Evolutionary conservation across 2,888 invertebrate genomes (phyloP).

Genomic region (Lycophotia porphyrea): DNA sequence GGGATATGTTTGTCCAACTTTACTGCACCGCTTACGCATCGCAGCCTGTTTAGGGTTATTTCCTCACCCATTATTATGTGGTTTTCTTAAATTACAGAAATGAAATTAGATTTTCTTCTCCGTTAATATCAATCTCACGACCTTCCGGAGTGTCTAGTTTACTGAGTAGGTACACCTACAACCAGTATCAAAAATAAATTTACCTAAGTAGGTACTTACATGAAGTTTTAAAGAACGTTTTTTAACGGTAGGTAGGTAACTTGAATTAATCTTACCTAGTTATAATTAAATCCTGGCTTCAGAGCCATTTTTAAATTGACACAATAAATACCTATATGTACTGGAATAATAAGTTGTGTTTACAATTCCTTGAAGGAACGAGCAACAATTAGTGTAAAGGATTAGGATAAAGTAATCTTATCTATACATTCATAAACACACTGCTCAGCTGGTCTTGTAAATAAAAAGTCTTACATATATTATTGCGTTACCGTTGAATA

Average conservation of each 20-base stretch:
- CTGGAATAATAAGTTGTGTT: background rate
- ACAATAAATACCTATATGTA: background rate
- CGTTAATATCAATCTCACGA: constrained; percentile 56
- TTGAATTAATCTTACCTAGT: background rate
- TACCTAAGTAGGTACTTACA: no score
- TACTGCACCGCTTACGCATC: background rate
- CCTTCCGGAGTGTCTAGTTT: constrained; percentile 2
- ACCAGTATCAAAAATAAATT: constrained; percentile 4
- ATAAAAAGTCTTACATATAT: constrained; percentile 4
- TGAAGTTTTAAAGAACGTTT: background rate
- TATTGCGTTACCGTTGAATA: constrained; percentile 6
- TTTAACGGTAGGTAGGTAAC: background rate
- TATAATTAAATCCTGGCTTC: no score
- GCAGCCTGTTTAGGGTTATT: constrained; percentile 52
- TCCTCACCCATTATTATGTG: constrained; percentile 73
- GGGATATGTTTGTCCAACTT: background rate
- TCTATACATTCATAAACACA: constrained; percentile 12
- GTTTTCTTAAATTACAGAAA: constrained; percentile 73
- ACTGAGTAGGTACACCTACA: background rate
- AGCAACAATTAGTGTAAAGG: background rate
- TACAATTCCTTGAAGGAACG: background rate
- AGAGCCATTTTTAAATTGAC: background rate
- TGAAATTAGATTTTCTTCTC: constrained; percentile 50
- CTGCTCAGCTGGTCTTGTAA: background rate
- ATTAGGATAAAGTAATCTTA: constrained; percentile 31